These are phyloP conservation scores for Chloroceryle inda DNA, from an alignment of 2,797 vertebrate species.

Conservation along the genomic window DNA sequence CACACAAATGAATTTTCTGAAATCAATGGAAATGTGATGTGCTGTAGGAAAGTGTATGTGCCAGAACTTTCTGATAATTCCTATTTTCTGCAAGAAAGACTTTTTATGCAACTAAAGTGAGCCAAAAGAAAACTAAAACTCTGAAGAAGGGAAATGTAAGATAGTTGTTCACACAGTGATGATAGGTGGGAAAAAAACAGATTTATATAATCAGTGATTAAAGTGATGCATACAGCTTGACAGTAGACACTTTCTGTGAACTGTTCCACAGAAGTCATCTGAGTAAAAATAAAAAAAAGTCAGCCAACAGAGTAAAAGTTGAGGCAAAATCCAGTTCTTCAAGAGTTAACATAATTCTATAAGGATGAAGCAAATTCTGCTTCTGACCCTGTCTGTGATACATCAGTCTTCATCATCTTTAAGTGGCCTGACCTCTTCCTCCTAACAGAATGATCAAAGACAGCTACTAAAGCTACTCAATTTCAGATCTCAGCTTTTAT, in stretches of 20 bases:
- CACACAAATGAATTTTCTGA: not conserved
- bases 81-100: not conserved
- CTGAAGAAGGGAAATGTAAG: not conserved
- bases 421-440: slow-evolving; percentile 43
- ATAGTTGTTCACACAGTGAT: not conserved
- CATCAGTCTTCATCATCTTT: slow-evolving; percentile 20
- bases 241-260: not conserved
- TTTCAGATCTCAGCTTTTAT: slow-evolving; percentile 8
- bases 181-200: not conserved
- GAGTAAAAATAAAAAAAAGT: not conserved
- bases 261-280: not conserved
- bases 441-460: slow-evolving; percentile 40
- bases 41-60: not conserved
- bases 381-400: slow-evolving; percentile 12
- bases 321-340: not conserved
- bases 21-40: not conserved
- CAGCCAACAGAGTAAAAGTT: not conserved
- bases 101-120: not conserved
- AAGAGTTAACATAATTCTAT: slow-evolving; percentile 16
- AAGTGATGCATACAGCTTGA: not conserved
- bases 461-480: not conserved
- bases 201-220: not conserved
- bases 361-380: slow-evolving; percentile 35
- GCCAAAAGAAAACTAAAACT: not conserved
- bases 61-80: not conserved